These are phyloP conservation scores for Pithys albifrons DNA, from an alignment of 2,113 vertebrate genomes.

Conservation along the genomic window DNA sequence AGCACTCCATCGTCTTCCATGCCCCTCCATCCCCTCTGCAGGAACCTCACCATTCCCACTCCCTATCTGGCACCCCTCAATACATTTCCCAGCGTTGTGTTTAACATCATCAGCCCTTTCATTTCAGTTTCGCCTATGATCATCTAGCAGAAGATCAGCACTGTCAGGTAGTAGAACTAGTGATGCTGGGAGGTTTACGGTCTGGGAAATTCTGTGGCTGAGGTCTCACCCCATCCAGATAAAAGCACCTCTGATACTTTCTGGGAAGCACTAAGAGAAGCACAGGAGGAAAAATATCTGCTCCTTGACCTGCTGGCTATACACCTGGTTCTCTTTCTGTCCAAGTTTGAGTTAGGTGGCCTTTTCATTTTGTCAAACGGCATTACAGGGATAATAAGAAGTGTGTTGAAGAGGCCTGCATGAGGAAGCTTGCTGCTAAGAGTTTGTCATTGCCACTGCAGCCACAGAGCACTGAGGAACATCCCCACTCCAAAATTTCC, in stretches of 20 bases:
- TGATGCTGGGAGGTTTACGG: background rate
- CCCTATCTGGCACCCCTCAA: background rate
- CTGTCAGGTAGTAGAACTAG: background rate
- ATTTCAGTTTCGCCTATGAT: background rate
- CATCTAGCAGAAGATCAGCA: background rate
- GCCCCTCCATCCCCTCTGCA: background rate
- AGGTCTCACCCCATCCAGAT: background rate
- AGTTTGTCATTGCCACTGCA: background rate
- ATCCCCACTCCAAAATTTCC: background rate
- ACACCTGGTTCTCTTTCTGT: background rate
- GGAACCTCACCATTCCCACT: background rate
- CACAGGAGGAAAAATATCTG: background rate
- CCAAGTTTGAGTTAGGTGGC: background rate
- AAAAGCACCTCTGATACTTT: background rate
- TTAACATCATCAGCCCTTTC: background rate
- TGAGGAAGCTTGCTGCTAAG: background rate
- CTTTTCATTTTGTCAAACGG: background rate
- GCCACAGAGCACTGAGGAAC: background rate
- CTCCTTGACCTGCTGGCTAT: background rate
- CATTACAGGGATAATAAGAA: background rate
- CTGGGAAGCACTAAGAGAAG: background rate
- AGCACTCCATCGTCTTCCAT: fast-evolving
- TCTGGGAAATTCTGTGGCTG: background rate
- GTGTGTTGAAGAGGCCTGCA: background rate
- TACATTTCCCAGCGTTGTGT: background rate